These are phyloP conservation scores for Pomatorhinus ruficollis DNA, from an alignment of 2,113 vertebrate genomes.

Conservation along the genomic window DNA sequence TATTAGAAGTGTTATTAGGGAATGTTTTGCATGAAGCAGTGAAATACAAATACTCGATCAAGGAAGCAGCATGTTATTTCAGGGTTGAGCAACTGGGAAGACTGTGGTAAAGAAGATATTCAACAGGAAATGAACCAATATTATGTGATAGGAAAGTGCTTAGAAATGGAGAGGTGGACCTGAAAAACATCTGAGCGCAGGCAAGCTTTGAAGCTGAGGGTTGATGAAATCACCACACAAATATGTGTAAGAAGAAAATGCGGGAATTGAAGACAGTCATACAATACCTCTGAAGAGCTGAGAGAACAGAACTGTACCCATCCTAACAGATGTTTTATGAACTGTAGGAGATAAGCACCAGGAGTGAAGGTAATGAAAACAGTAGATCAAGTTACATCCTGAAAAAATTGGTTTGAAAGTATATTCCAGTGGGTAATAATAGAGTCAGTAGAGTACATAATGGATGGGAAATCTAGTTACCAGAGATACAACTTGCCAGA, in stretches of 20 bases:
- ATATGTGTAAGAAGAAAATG: not conserved
- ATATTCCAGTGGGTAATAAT: not conserved
- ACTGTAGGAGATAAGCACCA: not conserved
- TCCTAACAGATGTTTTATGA: not conserved
- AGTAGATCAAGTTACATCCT: not conserved
- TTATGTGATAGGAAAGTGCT: not conserved
- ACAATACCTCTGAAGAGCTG: not conserved
- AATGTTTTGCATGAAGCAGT: not conserved
- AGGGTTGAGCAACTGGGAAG: not conserved
- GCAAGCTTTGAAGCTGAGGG: not conserved
- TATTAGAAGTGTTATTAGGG: not conserved
- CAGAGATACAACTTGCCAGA: not conserved
- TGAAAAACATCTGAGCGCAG: not conserved
- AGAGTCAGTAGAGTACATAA: not conserved
- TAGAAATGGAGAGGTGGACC: not conserved
- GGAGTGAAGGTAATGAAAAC: not conserved
- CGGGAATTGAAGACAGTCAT: not conserved
- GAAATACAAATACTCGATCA: not conserved
- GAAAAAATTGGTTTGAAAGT: not conserved
- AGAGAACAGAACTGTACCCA: not conserved
- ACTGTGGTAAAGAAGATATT: not conserved
- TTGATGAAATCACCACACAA: not conserved
- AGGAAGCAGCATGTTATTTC: not conserved
- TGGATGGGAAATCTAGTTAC: not conserved
- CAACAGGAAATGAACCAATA: constrained; percentile 25